Conservation (phyloP, 2,888 invertebrate genomes). For the Sinhomidia bicolor region DNA sequence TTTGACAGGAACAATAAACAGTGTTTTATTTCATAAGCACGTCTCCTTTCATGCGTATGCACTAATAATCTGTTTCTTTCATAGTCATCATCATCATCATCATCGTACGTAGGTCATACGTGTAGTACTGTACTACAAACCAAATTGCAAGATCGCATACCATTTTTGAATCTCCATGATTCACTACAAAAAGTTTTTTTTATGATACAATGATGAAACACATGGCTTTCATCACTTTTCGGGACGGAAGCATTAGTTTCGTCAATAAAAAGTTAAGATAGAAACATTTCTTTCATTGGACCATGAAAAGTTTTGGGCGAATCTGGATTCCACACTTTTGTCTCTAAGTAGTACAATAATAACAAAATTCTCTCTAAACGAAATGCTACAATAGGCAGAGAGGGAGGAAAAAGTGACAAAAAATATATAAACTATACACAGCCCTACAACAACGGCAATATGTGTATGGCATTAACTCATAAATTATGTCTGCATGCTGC, state of each 20-base stretch:
- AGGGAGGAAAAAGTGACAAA: neutral
- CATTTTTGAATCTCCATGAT: neutral
- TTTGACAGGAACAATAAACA: conserved; percentile 39
- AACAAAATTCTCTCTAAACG: neutral
- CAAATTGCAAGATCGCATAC: neutral
- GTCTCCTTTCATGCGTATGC: neutral
- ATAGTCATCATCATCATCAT: neutral
- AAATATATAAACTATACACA: neutral
- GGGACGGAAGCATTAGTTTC: conserved; percentile 15
- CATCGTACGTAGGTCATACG: too few relatives aligned
- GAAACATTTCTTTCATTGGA: conserved; percentile 23
- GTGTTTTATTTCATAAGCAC: neutral
- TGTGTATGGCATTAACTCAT: neutral
- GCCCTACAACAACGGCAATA: neutral
- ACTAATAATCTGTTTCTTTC: neutral
- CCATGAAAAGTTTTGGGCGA: neutral
- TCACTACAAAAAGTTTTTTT: neutral
- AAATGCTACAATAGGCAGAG: neutral
- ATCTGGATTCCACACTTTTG: neutral
- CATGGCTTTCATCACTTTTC: conserved; percentile 61
- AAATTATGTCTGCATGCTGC: neutral
- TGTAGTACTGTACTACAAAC: too few relatives aligned
- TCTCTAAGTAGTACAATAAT: too few relatives aligned
- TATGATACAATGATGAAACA: neutral
- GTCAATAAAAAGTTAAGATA: neutral